Percentiles rank a stretch among this genome's conserved stretches.
These are phyloP conservation scores for Phylloscopus whistleri DNA, from an alignment of 2,113 vertebrate species.

Conservation along the genomic window DNA sequence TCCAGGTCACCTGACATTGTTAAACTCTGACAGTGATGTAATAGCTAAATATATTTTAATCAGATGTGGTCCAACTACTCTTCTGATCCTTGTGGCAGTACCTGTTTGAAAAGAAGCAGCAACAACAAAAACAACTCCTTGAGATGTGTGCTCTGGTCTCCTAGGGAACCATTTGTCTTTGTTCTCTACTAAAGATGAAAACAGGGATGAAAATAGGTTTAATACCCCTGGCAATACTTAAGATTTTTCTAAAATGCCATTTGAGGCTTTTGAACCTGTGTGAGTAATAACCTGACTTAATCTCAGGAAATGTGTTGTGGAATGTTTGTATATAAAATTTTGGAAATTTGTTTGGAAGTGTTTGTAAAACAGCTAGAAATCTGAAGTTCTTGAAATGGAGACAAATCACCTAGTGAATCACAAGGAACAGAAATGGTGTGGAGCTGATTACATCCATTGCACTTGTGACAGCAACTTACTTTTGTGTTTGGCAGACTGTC, in stretches of 20 bases:
- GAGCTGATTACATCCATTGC: neutral
- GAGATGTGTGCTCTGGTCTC: neutral
- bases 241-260: neutral
- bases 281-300: neutral
- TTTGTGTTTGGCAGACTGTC: neutral
- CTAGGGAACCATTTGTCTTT: neutral
- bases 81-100: neutral
- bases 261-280: neutral
- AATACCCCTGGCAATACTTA: neutral
- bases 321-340: neutral
- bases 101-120: neutral
- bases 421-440: neutral
- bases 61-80: neutral
- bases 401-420: neutral
- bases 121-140: neutral
- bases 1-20: neutral
- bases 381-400: neutral
- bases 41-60: neutral
- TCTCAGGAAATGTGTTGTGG: neutral
- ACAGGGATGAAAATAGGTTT: neutral
- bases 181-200: neutral
- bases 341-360: neutral
- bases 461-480: neutral
- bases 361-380: neutral
- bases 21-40: neutral